phyloP scores from a whole-genome alignment of 1,140 invertebrate species.

The Orchesella cincta region DNA sequence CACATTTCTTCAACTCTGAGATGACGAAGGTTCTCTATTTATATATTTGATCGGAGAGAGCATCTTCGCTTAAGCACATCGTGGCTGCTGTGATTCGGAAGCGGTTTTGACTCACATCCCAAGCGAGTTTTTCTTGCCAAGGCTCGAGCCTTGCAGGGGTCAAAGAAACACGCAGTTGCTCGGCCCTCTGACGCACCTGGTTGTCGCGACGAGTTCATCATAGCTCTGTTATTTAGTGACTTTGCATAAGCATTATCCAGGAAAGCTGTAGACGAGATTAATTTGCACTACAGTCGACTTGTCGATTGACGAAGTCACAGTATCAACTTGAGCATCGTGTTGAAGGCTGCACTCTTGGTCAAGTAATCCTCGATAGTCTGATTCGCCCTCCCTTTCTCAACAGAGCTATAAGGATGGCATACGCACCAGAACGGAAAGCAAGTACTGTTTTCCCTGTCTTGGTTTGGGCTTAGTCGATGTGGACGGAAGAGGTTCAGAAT shows the following conservation, averaged over 20 bases:
- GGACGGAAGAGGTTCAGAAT: neutral
- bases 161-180: slow-evolving; percentile 62
- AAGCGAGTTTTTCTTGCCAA: slow-evolving; percentile 56
- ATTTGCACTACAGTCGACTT: slow-evolving; percentile 58
- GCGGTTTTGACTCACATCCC: slow-evolving; percentile 32
- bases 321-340: slow-evolving; percentile 60
- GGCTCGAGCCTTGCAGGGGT: slow-evolving; percentile 55
- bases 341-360: slow-evolving; percentile 64
- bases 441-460: slow-evolving; percentile 55
- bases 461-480: slow-evolving; percentile 33
- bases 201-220: too few relatives aligned
- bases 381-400: slow-evolving; percentile 55
- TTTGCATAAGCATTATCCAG: too few relatives aligned
- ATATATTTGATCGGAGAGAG: neutral
- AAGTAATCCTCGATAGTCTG: slow-evolving; percentile 59
- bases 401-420: slow-evolving; percentile 65
- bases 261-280: slow-evolving; percentile 65
- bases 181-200: too few relatives aligned
- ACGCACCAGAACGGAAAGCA: slow-evolving; percentile 62
- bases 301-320: slow-evolving; percentile 67
- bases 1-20: neutral
- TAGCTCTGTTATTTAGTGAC: too few relatives aligned
- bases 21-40: too few relatives aligned
- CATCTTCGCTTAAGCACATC: slow-evolving; percentile 38
- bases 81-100: slow-evolving; percentile 6